Conservation (phyloP, 2,113 vertebrate species). For the Syngnathoides biaculeatus region DNA sequence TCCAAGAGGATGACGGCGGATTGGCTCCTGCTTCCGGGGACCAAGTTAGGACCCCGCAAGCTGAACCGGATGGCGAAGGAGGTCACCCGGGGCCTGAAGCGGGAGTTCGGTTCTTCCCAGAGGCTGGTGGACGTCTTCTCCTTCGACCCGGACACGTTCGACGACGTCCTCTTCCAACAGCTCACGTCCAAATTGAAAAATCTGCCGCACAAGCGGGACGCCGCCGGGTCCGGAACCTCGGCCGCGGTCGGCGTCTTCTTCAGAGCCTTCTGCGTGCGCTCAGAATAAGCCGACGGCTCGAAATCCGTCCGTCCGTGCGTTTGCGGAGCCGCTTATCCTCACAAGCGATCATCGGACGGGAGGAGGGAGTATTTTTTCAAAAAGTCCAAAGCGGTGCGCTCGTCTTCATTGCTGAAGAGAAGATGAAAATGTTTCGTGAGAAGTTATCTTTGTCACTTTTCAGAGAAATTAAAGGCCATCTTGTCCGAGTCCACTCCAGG, state of each 20-base stretch:
- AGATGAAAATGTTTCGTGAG: no score
- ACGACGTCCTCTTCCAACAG: background rate
- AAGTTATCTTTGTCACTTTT: no score
- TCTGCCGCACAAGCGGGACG: background rate
- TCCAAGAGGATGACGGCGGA: slow-evolving; percentile 2
- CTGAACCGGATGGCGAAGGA: background rate
- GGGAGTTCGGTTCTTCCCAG: background rate
- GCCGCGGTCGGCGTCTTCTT: background rate
- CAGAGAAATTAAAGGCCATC: no score
- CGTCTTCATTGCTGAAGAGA: no score
- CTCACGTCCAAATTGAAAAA: background rate
- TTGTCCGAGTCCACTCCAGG: no score
- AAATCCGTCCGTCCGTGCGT: no score
- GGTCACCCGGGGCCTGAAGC: background rate
- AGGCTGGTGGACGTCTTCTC: background rate
- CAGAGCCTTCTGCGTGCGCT: background rate
- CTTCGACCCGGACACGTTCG: background rate
- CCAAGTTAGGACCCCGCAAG: background rate
- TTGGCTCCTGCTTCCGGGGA: background rate
- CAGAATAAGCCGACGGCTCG: background rate
- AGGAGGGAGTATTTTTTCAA: no score
- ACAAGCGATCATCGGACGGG: no score
- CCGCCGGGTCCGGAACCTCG: background rate
- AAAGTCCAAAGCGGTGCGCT: no score
- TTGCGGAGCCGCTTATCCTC: no score